Base-by-base conservation (phyloP, 2,113 vertebrate species). In the Salvelinus fontinalis region DNA sequence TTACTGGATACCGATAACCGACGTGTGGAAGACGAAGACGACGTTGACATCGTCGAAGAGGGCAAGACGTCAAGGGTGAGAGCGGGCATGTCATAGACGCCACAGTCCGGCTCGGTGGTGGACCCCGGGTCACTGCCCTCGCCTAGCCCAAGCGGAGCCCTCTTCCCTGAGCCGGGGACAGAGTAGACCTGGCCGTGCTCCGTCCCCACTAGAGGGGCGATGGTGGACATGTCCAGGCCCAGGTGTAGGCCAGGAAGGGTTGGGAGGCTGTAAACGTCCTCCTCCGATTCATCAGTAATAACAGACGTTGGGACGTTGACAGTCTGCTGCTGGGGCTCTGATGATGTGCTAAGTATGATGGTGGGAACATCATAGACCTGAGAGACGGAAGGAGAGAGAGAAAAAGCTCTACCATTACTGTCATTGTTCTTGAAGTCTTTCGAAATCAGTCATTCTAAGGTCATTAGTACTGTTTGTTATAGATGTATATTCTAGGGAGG, bases 341-440 rank as follows among this genome's bases (percentile, higher is more conserved):
- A 79, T 20, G 83, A 79, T 72, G 71, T 69, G 39, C 86, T 91
- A 67, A 95, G 80, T 6, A 91, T 79, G 22, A 90, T 79, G 7
- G 95, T 89, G 66, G 96, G 96, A 71, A 96, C 91, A 2, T 96
- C 92, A 0, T 97, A 97, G 73, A 97, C 95, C 96, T 97, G 77
- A 74, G 16, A 76, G 12, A 34, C 11, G 5, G 5, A 73, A 29
- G 39, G 39, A 44, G 39, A 44, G 39, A 44, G 9, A 44, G 39
- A 44, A 44, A 44, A 13, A 26, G 24, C 11, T n/a, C 59, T 22
- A 1, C 16, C 9, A 22, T 62, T 62, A 62, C 59, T n/a, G 18
- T 62, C 8, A 62, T 22, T 60, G 59, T 22, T 14, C 59, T 62
- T n/a, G 51, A 54, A 54, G 12, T 24, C 59, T 8, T 62, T 62